Percentiles rank a stretch among this genome's conserved stretches.
phyloP scores from a whole-genome alignment of 1,140 invertebrate species.

The Probaryconus sp. region DNA sequence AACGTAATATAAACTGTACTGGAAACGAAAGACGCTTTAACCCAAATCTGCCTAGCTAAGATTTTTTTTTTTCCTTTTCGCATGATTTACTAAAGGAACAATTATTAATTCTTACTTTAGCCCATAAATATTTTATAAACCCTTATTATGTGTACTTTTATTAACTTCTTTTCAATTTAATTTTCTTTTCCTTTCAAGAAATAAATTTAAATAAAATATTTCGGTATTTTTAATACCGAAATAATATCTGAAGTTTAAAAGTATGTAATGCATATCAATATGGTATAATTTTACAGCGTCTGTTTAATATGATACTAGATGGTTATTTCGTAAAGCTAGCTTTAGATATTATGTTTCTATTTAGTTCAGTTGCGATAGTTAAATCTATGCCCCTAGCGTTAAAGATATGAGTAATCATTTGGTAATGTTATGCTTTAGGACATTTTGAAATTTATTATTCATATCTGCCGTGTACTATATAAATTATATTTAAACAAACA shows the following conservation, averaged over 20 bases:
- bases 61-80: neutral
- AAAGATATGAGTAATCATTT: slow-evolving; percentile 48
- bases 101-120: too few species aligned
- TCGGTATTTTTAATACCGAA: too few species aligned
- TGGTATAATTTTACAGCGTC: slow-evolving; percentile 34
- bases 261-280: slow-evolving; percentile 19
- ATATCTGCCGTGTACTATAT: slow-evolving; percentile 29
- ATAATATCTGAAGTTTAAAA: too few species aligned
- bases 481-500: slow-evolving; percentile 42
- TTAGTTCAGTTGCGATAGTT: slow-evolving; percentile 45
- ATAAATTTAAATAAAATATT: too few species aligned
- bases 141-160: too few species aligned
- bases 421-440: slow-evolving; percentile 44
- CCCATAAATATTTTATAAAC: too few species aligned
- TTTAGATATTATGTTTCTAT: slow-evolving; percentile 48
- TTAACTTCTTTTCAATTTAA: too few species aligned
- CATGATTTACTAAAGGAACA: too few species aligned
- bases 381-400: slow-evolving; percentile 35
- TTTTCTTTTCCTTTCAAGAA: too few species aligned
- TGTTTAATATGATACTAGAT: slow-evolving; percentile 40
- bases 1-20: slow-evolving; percentile 20
- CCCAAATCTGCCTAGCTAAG: neutral
- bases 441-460: slow-evolving; percentile 45
- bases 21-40: slow-evolving; percentile 9
- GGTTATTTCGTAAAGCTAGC: too few species aligned